phyloP scores from a whole-genome alignment of 2,113 vertebrate species.

The Apteryx owenii region DNA sequence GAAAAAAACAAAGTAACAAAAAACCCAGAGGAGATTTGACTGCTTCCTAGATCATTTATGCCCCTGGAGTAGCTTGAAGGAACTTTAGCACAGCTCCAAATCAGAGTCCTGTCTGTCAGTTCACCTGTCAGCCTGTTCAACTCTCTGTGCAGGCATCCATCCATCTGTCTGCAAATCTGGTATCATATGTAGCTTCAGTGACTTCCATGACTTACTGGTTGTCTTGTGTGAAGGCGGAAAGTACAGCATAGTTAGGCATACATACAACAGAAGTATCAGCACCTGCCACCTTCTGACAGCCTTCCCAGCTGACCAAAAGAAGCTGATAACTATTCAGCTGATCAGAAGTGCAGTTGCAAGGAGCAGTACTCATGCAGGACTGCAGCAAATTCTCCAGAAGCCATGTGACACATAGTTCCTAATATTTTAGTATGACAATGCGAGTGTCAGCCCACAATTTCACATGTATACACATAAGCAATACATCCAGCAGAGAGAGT shows the following conservation, averaged over 20 bases:
- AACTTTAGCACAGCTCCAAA: background rate
- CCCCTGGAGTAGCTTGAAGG: background rate
- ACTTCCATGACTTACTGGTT: background rate
- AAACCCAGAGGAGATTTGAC: background rate
- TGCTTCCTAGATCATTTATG: background rate
- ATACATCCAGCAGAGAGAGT: background rate
- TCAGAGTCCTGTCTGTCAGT: background rate
- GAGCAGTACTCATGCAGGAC: background rate
- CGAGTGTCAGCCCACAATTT: background rate
- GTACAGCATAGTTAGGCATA: background rate
- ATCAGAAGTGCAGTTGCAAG: background rate
- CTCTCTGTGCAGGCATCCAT: background rate
- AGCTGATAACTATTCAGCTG: background rate
- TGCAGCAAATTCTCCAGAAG: background rate
- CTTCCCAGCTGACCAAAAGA: background rate
- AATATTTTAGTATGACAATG: background rate
- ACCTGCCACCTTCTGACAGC: background rate
- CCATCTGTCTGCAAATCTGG: conserved; percentile 12
- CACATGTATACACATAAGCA: background rate
- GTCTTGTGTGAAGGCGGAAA: background rate
- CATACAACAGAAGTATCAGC: background rate
- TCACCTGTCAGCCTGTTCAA: background rate
- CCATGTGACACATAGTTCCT: background rate
- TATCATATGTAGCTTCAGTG: background rate
- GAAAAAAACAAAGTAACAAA: background rate